A percentile compares a stretch with the other conserved stretches of the same genome.
phyloP scores from a whole-genome alignment of 2,113 vertebrate species.

The Engystomops pustulosus region DNA sequence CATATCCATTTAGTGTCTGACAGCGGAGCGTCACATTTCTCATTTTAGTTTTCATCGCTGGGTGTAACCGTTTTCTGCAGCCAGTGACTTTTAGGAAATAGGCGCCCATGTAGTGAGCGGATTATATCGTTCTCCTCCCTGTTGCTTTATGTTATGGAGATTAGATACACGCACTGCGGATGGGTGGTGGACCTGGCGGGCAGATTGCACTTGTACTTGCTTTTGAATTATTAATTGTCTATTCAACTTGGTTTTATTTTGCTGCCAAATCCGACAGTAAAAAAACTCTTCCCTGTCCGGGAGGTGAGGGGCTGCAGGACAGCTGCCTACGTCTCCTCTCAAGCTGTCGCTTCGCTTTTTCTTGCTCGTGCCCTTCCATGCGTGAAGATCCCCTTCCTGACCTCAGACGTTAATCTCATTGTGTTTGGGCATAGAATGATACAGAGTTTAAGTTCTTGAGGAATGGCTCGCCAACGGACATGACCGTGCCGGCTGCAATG shows the following conservation, averaged over 20 bases:
- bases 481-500: too few relatives aligned
- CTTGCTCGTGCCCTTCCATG: constrained; percentile 1
- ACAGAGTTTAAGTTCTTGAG: background rate
- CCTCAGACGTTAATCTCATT: constrained; percentile 14
- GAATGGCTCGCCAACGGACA: background rate
- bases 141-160: background rate
- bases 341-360: constrained; percentile 29
- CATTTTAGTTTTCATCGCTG: background rate
- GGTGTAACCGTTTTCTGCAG: background rate
- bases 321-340: constrained; percentile 30
- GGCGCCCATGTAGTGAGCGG: background rate
- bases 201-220: background rate
- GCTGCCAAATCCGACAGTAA: constrained; percentile 32
- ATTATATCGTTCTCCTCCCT: background rate
- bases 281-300: background rate
- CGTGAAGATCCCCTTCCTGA: constrained; percentile 28
- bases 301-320: constrained; percentile 17
- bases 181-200: background rate
- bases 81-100: background rate
- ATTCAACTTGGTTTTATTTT: background rate
- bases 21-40: background rate
- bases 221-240: constrained; percentile 28
- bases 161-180: background rate
- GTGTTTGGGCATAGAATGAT: constrained; percentile 22
- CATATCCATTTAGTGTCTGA: too few relatives aligned